Conservation (phyloP, 1,140 invertebrate genomes). For the Pollicipes pollicipes region DNA sequence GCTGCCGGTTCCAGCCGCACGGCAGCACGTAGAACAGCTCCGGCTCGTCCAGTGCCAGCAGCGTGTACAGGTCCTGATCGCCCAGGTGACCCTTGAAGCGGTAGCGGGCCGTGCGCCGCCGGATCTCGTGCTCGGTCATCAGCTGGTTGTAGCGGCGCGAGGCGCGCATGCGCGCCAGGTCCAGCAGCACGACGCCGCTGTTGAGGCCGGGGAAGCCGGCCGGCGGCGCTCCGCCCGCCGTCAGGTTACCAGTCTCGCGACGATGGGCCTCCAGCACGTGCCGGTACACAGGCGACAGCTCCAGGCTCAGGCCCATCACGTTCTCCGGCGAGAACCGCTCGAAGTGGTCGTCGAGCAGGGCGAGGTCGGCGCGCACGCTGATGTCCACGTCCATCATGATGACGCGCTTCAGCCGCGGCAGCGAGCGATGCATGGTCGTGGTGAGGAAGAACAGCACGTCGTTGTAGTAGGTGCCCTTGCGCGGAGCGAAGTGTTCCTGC, state of each 20-base stretch:
- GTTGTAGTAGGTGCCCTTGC: slow-evolving; percentile 60
- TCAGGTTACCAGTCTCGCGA: slow-evolving; percentile 34
- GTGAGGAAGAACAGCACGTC: slow-evolving; percentile 66
- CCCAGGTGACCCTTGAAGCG: slow-evolving; percentile 55
- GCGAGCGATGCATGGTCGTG: slow-evolving; percentile 49
- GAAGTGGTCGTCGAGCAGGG: slow-evolving; percentile 47
- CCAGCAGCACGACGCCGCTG: slow-evolving; percentile 56
- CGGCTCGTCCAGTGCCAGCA: slow-evolving; percentile 50
- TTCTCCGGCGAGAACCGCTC: slow-evolving; percentile 27
- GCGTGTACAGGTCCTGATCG: slow-evolving; percentile 72
- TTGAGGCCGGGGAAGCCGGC: slow-evolving; percentile 58
- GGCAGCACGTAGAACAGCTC: slow-evolving; percentile 54
- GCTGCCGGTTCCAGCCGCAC: slow-evolving; percentile 65
- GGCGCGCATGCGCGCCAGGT: slow-evolving; percentile 46
- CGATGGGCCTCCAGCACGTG: slow-evolving; percentile 52
- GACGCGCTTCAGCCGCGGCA: slow-evolving; percentile 37
- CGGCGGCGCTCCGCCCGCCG: slow-evolving; percentile 38
- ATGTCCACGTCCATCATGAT: slow-evolving; percentile 64
- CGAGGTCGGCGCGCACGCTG: slow-evolving; percentile 50
- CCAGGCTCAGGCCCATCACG: slow-evolving; percentile 54
- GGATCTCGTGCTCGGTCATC: slow-evolving; percentile 23
- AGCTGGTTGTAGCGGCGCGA: slow-evolving; percentile 40
- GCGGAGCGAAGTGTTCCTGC: slow-evolving; percentile 54
- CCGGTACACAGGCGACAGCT: slow-evolving; percentile 61
- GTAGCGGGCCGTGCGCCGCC: background rate